A percentile compares a stretch with the other conserved stretches of the same genome.
Conservation (phyloP, 2,797 vertebrate genomes). For the Ctenopoma multispine region DNA sequence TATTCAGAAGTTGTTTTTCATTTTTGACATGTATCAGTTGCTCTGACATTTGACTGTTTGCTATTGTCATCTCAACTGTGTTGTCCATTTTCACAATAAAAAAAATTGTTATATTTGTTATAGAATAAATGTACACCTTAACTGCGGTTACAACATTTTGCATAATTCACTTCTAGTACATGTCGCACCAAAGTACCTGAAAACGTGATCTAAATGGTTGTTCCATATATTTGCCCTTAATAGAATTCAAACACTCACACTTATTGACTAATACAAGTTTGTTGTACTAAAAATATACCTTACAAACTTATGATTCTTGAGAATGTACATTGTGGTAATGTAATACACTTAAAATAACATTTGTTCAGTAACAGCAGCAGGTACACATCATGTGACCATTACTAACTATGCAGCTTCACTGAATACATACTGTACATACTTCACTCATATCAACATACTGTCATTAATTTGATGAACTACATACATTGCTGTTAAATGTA, state of each 20-base stretch:
- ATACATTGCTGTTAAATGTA: slow-evolving; percentile 59
- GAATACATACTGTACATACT: slow-evolving; percentile 19
- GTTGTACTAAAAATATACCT: slow-evolving; percentile 24
- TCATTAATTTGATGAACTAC: slow-evolving; percentile 21
- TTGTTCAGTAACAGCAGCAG: slow-evolving; percentile 38
- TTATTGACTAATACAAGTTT: no score
- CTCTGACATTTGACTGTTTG: slow-evolving; percentile 22
- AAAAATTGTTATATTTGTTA: no score
- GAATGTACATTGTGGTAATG: slow-evolving; percentile 26
- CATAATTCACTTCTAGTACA: slow-evolving; percentile 18
- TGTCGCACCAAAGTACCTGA: slow-evolving; percentile 12
- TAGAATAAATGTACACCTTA: slow-evolving; percentile 3
- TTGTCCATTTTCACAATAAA: slow-evolving; percentile 3
- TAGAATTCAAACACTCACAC: slow-evolving; percentile 36
- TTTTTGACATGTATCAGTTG: slow-evolving; percentile 38
- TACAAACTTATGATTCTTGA: slow-evolving; percentile 19
- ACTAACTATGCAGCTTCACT: slow-evolving; percentile 57
- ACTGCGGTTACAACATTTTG: slow-evolving; percentile 41
- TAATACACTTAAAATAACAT: background rate
- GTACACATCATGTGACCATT: slow-evolving; percentile 33
- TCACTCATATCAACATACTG: slow-evolving; percentile 8
- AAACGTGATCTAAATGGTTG: slow-evolving; percentile 16
- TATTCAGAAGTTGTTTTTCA: slow-evolving; percentile 58
- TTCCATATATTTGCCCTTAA: slow-evolving; percentile 11
- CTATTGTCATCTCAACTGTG: slow-evolving; percentile 10